Conservation (phyloP, 2,797 vertebrate genomes). For the Sebastiscus albofasciatus region DNA sequence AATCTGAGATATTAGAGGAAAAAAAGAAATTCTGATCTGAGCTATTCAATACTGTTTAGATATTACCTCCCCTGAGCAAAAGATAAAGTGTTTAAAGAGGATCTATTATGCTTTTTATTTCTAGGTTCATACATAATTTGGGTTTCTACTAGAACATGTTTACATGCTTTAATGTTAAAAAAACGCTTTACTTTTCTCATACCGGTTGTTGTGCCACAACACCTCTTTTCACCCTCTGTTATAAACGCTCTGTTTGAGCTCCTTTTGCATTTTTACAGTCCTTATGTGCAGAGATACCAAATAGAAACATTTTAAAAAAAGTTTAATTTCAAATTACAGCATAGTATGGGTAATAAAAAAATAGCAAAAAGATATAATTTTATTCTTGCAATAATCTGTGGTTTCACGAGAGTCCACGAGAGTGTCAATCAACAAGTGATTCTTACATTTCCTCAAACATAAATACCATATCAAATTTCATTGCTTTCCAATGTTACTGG, state of each 20-base stretch:
- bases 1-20: not conserved
- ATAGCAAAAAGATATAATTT: conserved; percentile 57
- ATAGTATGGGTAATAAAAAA: conserved; percentile 54
- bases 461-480: conserved; percentile 75
- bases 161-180: no score
- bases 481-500: conserved; percentile 47
- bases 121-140: no score
- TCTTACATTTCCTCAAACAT: conserved; percentile 70
- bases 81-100: not conserved
- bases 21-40: not conserved
- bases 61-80: not conserved
- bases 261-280: not conserved
- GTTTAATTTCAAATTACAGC: conserved; percentile 69
- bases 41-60: not conserved
- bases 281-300: conserved; percentile 24
- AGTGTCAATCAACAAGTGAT: conserved; percentile 49
- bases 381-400: conserved; percentile 64
- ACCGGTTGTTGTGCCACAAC: no score
- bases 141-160: no score
- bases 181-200: no score
- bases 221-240: no score
- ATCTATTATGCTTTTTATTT: no score
- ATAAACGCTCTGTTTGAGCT: no score
- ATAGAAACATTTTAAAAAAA: conserved; percentile 47
- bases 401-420: conserved; percentile 54